A percentile compares a stretch with the other conserved stretches of the same genome.
Conservation (phyloP, 2,797 vertebrate species). For the Sciaenops ocellatus region DNA sequence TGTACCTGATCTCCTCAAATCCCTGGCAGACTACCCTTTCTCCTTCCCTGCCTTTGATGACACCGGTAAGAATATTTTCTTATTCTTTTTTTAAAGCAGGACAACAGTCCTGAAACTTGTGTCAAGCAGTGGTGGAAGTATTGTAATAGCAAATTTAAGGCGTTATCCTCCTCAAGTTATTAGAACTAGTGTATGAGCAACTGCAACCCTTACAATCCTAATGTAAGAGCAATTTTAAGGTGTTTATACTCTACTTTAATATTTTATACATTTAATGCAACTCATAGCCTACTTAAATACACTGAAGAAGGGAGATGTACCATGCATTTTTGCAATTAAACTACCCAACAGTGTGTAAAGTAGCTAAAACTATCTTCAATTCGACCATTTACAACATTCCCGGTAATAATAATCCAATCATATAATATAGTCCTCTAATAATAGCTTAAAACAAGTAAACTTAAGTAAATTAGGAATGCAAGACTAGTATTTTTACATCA, state of each 20-base stretch:
- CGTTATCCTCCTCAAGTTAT: too few relatives aligned
- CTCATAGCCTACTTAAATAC: too few relatives aligned
- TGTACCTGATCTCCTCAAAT: slow-evolving; percentile 90
- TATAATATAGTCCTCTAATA: too few relatives aligned
- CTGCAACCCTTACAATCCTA: too few relatives aligned
- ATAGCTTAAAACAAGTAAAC: too few relatives aligned
- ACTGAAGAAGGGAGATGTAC: not conserved
- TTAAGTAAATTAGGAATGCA: not conserved
- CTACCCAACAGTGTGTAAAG: not conserved
- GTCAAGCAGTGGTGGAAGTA: too few relatives aligned
- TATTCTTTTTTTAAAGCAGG: not conserved
- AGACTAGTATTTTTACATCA: not conserved
- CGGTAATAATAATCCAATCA: not conserved
- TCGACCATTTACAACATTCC: not conserved
- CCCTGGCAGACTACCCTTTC: slow-evolving; percentile 89
- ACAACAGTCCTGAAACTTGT: not conserved
- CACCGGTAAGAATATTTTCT: slow-evolving; percentile 82
- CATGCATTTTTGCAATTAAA: not conserved
- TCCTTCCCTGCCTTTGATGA: slow-evolving; percentile 84
- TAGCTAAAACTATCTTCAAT: not conserved
- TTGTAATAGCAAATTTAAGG: too few relatives aligned
- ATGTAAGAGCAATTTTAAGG: not conserved
- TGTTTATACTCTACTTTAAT: not conserved
- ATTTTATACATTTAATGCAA: not conserved
- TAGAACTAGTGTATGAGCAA: too few relatives aligned